Conservation (phyloP, 2,888 invertebrate genomes). For the Sesia bembeciformis region DNA sequence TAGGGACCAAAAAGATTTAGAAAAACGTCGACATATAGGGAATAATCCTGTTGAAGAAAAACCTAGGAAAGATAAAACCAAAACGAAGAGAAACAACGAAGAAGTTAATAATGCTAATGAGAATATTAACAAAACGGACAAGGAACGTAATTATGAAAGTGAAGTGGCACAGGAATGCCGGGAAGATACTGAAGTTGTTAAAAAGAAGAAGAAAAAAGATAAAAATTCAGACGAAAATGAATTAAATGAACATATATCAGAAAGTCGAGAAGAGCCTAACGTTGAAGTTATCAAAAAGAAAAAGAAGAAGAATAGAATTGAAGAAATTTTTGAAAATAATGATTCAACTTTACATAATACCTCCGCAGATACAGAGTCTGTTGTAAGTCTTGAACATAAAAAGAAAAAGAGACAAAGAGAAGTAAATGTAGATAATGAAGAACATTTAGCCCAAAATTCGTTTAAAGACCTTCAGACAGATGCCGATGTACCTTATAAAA, state of each 20-base stretch:
- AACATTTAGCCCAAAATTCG: too few species aligned
- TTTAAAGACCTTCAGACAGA: too few species aligned
- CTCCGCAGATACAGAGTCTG: too few species aligned
- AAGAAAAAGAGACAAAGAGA: too few species aligned
- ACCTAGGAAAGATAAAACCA: conserved; percentile 4
- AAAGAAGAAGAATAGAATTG: conserved; percentile 18
- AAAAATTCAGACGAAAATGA: conserved; percentile 1
- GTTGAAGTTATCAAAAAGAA: conserved; percentile 15
- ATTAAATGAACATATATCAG: background rate
- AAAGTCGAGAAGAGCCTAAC: conserved; percentile 1
- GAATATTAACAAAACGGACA: conserved; percentile 3
- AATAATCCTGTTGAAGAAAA: background rate
- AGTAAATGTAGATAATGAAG: too few species aligned
- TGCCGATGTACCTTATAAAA: background rate
- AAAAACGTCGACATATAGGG: conserved; percentile 16
- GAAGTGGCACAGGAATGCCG: conserved; percentile 4
- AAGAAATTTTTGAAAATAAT: background rate
- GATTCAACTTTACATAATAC: background rate
- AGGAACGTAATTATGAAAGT: conserved; percentile 4
- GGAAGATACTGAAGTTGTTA: conserved; percentile 2
- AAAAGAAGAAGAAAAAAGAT: conserved; percentile 9
- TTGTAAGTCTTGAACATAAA: too few species aligned
- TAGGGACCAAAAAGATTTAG: conserved; percentile 61
- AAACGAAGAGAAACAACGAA: conserved; percentile 2
- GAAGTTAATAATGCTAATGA: conserved; percentile 1